phyloP scores from a whole-genome alignment of 2,888 invertebrate genomes.

The Thymelicus acteon region DNA sequence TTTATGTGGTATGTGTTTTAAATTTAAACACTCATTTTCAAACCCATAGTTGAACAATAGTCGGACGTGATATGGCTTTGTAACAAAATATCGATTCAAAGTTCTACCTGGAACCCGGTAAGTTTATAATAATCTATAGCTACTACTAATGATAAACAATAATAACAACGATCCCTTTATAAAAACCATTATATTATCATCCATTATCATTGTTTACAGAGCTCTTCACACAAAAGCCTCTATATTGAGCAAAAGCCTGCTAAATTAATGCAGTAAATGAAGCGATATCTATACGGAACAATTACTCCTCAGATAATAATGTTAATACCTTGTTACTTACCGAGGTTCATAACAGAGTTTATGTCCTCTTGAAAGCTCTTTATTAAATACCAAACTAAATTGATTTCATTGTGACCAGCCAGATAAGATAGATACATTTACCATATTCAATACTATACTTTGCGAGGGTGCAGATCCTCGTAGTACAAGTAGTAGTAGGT shows the following conservation, averaged over 20 bases:
- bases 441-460: no score
- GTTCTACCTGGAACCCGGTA: no score
- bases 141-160: no score
- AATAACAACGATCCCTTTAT: not conserved
- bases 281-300: not conserved
- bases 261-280: conserved; percentile 1
- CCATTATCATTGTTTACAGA: conserved; percentile 8
- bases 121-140: no score
- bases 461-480: no score
- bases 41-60: no score
- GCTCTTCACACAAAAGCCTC: not conserved
- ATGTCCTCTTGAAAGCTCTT: not conserved
- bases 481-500: no score
- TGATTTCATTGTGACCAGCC: not conserved
- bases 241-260: not conserved
- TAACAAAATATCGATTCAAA: no score
- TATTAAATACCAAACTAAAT: not conserved
- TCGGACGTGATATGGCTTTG: no score
- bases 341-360: not conserved
- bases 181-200: not conserved
- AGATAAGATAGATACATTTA: not conserved
- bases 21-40: no score
- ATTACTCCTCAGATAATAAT: not conserved
- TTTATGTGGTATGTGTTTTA: no score
- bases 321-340: not conserved